Percentiles rank a stretch among this genome's conserved stretches.
Conservation (phyloP, 2,888 invertebrate species). For the Diogma glabrata region DNA sequence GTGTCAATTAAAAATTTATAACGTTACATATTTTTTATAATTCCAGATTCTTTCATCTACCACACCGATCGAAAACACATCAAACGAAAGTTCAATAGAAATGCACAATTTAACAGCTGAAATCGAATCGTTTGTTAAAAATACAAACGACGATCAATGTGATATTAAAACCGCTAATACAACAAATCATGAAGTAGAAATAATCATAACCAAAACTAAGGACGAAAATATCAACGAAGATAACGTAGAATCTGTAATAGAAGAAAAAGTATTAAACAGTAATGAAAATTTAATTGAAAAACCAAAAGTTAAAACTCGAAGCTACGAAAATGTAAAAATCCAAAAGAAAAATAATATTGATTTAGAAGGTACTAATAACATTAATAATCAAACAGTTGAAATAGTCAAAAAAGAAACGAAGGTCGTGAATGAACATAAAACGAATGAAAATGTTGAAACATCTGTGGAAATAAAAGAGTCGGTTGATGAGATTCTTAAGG, state of each 20-base stretch:
- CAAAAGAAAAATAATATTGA: neutral
- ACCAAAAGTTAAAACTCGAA: no score
- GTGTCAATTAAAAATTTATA: no score
- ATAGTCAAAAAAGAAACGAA: neutral
- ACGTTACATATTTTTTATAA: no score
- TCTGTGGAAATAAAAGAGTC: neutral
- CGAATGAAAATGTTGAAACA: neutral
- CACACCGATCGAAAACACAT: conserved; percentile 1
- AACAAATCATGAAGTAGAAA: neutral
- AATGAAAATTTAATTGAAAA: neutral
- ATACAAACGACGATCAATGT: conserved; percentile 16
- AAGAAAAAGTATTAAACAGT: conserved; percentile 14
- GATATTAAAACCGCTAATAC: neutral
- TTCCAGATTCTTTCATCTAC: conserved; percentile 6
- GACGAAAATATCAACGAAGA: conserved; percentile 9
- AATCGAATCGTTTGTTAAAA: conserved; percentile 29
- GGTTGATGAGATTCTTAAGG: conserved; percentile 3
- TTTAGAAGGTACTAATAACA: neutral
- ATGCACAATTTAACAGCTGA: conserved; percentile 29
- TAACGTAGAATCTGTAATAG: conserved; percentile 15
- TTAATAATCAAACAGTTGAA: conserved; percentile 2
- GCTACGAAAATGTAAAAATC: conserved; percentile 1
- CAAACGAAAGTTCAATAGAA: conserved; percentile 16
- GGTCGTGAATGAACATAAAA: neutral
- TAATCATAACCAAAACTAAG: conserved; percentile 8